A percentile compares a stretch with the other conserved stretches of the same genome.
Conservation (phyloP, 2,113 vertebrate species). For the Campylomormyrus numenius region DNA sequence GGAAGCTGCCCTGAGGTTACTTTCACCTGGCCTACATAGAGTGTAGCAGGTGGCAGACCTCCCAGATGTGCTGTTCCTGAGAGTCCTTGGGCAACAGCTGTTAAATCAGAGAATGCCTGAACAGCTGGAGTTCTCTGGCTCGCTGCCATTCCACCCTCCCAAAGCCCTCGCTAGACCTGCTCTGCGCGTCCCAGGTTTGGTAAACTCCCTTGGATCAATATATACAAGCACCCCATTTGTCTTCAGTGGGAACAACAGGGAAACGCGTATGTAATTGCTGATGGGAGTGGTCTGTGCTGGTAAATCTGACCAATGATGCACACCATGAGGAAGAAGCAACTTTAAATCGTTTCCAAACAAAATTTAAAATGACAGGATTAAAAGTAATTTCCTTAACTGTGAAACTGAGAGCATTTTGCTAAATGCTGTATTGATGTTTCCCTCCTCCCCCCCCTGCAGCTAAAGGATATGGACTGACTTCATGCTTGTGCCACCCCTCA, state of each 20-base stretch:
- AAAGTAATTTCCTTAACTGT: background rate
- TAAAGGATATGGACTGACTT: background rate
- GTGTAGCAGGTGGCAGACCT: slow-evolving; percentile 36
- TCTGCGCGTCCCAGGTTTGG: background rate
- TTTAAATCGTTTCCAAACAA: background rate
- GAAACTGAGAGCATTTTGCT: background rate
- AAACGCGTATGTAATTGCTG: slow-evolving; percentile 23
- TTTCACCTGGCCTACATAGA: slow-evolving; percentile 25
- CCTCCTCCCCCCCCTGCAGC: background rate
- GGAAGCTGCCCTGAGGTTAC: slow-evolving; percentile 9
- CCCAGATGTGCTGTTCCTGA: slow-evolving; percentile 33
- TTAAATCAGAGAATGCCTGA: slow-evolving; percentile 22
- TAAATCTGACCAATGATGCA: background rate
- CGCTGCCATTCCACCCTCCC: background rate
- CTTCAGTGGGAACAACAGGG: background rate
- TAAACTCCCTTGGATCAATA: slow-evolving; percentile 14
- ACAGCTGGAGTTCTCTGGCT: slow-evolving; percentile 25
- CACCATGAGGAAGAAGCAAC: background rate
- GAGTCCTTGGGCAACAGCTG: slow-evolving; percentile 31
- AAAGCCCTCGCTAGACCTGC: slow-evolving; percentile 12
- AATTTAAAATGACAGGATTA: background rate
- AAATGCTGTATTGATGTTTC: background rate
- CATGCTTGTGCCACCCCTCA: background rate
- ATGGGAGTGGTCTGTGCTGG: slow-evolving; percentile 26
- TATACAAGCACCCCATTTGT: slow-evolving; percentile 24